phyloP scores from a whole-genome alignment of 2,888 invertebrate genomes.

The Ichneumoninae sp. region DNA sequence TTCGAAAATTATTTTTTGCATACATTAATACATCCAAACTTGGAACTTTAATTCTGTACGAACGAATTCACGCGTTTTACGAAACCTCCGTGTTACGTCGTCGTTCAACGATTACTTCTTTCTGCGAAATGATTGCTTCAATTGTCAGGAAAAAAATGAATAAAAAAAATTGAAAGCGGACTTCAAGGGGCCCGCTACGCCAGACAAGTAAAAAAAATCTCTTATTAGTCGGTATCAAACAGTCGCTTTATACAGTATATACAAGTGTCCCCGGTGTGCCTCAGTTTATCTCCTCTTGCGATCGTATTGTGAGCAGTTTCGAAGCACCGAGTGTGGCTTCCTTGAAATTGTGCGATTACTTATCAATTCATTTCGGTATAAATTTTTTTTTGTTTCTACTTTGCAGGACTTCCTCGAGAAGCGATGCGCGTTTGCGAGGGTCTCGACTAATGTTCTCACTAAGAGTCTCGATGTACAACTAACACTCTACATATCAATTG shows the following conservation, averaged over 20 bases:
- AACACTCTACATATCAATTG: slow-evolving; percentile 24
- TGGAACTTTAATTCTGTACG: slow-evolving; percentile 32
- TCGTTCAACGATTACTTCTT: not conserved
- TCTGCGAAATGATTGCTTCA: slow-evolving; percentile 1
- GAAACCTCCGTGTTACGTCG: not conserved
- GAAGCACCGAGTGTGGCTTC: slow-evolving; percentile 38
- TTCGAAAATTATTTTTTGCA: not conserved
- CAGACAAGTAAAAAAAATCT: slow-evolving; percentile 74
- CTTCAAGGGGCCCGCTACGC: slow-evolving; percentile 74
- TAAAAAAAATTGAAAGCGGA: slow-evolving; percentile 29
- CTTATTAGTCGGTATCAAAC: slow-evolving; percentile 79
- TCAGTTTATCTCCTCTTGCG: slow-evolving; percentile 54
- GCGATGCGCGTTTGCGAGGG: slow-evolving; percentile 7
- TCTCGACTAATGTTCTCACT: slow-evolving; percentile 34
- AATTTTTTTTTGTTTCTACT: slow-evolving; percentile 41
- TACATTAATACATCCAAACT: not conserved
- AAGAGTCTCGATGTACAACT: slow-evolving; percentile 34
- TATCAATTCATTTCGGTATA: slow-evolving; percentile 22
- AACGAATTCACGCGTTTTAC: slow-evolving; percentile 3
- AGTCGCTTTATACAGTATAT: slow-evolving; percentile 83
- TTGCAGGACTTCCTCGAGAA: slow-evolving; percentile 33
- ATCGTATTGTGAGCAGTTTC: slow-evolving; percentile 33
- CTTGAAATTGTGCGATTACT: slow-evolving; percentile 50
- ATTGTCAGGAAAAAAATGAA: not conserved
- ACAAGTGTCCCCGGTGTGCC: slow-evolving; percentile 74